Evolutionary conservation across 2,113 vertebrate genomes (phyloP).

Genomic region (Otocyon megalotis): DNA sequence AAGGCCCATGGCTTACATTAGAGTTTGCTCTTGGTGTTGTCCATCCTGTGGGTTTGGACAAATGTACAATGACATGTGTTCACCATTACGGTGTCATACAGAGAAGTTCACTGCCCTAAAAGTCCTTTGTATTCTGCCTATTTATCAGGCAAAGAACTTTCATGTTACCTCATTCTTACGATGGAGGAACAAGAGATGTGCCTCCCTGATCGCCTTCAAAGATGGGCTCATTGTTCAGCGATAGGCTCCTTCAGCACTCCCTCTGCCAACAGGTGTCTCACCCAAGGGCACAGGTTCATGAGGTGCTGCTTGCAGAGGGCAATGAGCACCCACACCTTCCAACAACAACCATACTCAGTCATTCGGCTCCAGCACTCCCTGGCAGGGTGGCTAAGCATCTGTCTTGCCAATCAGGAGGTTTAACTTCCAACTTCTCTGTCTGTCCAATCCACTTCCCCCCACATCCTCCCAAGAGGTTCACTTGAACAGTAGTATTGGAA

Average conservation of each 20-base stretch:
- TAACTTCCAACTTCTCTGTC: not conserved
- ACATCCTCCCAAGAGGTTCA: too few species aligned
- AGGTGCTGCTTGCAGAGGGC: too few species aligned
- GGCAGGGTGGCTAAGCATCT: accelerated
- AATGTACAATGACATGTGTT: too few species aligned
- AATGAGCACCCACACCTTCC: accelerated
- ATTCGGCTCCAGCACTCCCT: not conserved
- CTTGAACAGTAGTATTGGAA: not conserved
- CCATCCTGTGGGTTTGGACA: not conserved
- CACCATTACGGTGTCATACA: accelerated
- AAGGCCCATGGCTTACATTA: too few species aligned
- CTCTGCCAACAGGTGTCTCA: not conserved
- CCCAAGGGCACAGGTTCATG: accelerated
- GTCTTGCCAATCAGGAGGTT: accelerated
- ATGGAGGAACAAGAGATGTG: accelerated
- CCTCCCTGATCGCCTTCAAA: not conserved
- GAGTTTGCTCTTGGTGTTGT: not conserved
- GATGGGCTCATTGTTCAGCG: too few species aligned
- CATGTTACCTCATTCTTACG: accelerated
- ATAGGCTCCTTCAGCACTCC: too few species aligned
- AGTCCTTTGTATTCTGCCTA: not conserved
- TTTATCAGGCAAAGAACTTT: not conserved
- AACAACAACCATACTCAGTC: too few species aligned
- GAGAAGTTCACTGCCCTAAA: not conserved
- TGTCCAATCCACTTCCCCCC: not conserved